A percentile compares a stretch with the other conserved stretches of the same genome.
phyloP scores from a whole-genome alignment of 1,140 invertebrate species.

The Latrodectus geometricus region DNA sequence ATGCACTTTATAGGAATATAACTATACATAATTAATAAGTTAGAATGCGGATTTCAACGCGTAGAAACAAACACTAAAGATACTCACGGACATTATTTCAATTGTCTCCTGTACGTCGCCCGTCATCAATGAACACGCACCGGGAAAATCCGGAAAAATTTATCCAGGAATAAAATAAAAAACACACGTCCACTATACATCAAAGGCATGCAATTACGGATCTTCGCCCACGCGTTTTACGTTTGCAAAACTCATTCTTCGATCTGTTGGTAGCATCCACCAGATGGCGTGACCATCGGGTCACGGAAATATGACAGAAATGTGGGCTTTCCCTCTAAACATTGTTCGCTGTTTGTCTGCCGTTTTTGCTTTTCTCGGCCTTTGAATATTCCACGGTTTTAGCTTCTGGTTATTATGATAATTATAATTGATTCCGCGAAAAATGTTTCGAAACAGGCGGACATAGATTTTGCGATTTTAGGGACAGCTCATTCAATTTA shows the following conservation, averaged over 20 bases:
- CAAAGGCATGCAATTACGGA: slow-evolving; percentile 35
- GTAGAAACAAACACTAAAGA: not conserved
- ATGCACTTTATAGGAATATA: too few relatives aligned
- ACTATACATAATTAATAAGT: too few relatives aligned
- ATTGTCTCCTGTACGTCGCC: not conserved
- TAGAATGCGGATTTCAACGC: too few relatives aligned
- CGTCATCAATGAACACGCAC: slow-evolving; percentile 7
- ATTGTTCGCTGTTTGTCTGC: slow-evolving; percentile 14
- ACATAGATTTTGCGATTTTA: not conserved
- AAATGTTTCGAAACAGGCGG: not conserved
- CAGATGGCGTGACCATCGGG: slow-evolving; percentile 35
- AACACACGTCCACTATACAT: slow-evolving; percentile 26
- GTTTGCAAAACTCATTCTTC: slow-evolving; percentile 22
- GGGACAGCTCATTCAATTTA: not conserved
- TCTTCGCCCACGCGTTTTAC: slow-evolving; percentile 40
- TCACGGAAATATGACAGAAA: slow-evolving; percentile 35
- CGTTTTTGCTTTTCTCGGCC: not conserved
- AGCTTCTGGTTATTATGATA: slow-evolving; percentile 46
- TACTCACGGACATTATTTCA: not conserved
- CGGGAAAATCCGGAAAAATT: slow-evolving; percentile 42
- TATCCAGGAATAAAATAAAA: slow-evolving; percentile 16
- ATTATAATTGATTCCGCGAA: slow-evolving; percentile 49
- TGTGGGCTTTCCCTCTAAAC: slow-evolving; percentile 49
- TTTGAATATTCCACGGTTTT: not conserved
- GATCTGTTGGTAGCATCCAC: slow-evolving; percentile 37